Evolutionary conservation across 2,797 vertebrate genomes (phyloP).

Genomic region (Anabacerthia variegaticeps): DNA sequence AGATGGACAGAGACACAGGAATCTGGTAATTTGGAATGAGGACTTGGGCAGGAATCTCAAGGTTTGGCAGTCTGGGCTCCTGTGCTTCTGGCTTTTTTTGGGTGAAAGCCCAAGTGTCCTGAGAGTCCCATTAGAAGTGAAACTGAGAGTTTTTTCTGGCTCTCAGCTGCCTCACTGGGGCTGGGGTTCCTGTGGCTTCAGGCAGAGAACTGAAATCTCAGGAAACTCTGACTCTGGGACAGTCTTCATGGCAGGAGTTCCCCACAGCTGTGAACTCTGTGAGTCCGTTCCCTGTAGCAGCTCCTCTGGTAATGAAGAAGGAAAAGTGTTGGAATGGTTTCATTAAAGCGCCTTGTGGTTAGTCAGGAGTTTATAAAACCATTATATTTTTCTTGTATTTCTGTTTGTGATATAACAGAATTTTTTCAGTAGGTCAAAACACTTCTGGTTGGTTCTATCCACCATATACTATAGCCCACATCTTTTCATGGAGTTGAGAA

Average conservation of each 20-base stretch:
- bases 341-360: constrained; percentile 5
- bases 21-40: constrained; percentile 41
- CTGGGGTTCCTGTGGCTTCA: constrained; percentile 37
- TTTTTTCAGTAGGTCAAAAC: constrained; percentile 13
- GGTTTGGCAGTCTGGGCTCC: constrained; percentile 23
- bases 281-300: background rate
- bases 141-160: constrained; percentile 47
- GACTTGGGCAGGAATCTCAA: constrained; percentile 18
- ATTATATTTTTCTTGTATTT: constrained; percentile 46
- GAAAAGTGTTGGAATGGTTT: constrained; percentile 19
- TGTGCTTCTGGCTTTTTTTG: constrained; percentile 42
- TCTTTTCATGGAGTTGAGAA: background rate
- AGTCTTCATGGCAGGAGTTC: constrained; percentile 27
- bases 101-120: constrained; percentile 26
- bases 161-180: background rate
- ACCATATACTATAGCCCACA: background rate
- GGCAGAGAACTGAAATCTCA: constrained; percentile 12
- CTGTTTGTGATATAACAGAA: constrained; percentile 39
- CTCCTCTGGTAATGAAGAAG: constrained; percentile 12
- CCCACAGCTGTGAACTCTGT: background rate
- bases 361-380: constrained; percentile 37
- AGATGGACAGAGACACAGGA: constrained; percentile 5
- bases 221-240: constrained; percentile 13
- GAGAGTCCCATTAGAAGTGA: constrained; percentile 33
- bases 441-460: constrained; percentile 19